phyloP scores from a whole-genome alignment of 2,113 vertebrate species.

The Gorilla gorilla region DNA sequence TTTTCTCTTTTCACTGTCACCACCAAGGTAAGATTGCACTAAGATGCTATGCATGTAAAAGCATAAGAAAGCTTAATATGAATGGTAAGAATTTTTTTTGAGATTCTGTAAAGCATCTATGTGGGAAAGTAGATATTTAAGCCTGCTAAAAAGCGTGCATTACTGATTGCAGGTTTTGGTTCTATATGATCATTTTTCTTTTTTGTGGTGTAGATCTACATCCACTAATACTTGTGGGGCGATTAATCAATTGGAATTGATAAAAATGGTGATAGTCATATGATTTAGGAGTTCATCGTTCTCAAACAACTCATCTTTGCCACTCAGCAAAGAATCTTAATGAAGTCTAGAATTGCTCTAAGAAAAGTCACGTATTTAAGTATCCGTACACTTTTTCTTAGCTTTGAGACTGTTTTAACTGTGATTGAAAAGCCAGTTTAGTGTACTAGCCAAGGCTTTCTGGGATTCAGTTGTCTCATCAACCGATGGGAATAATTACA shows the following conservation, averaged over 20 bases:
- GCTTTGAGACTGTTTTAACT: background rate
- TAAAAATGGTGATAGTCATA: background rate
- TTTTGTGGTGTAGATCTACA: constrained; percentile 44
- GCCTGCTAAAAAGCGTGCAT: constrained; percentile 18
- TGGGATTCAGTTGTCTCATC: background rate
- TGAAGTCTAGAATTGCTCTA: background rate
- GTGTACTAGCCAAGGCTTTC: background rate
- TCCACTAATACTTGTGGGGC: constrained; percentile 31
- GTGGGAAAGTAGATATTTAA: constrained; percentile 17
- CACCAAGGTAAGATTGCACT: constrained; percentile 45
- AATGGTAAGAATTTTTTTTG: background rate
- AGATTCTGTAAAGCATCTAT: background rate
- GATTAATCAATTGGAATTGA: constrained; percentile 29
- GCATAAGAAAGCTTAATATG: constrained; percentile 33
- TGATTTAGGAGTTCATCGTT: background rate
- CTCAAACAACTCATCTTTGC: background rate
- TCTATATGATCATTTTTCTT: constrained; percentile 42
- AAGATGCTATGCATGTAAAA: background rate
- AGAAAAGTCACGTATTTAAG: constrained; percentile 40
- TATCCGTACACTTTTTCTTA: background rate
- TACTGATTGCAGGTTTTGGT: background rate
- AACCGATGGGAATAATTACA: background rate
- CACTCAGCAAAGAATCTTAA: constrained; percentile 22
- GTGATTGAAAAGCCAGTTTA: background rate
- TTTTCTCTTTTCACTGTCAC: constrained; percentile 54